A percentile compares a stretch with the other conserved stretches of the same genome.
Conservation (phyloP, 2,888 invertebrate genomes). For the Merodon equestris region DNA sequence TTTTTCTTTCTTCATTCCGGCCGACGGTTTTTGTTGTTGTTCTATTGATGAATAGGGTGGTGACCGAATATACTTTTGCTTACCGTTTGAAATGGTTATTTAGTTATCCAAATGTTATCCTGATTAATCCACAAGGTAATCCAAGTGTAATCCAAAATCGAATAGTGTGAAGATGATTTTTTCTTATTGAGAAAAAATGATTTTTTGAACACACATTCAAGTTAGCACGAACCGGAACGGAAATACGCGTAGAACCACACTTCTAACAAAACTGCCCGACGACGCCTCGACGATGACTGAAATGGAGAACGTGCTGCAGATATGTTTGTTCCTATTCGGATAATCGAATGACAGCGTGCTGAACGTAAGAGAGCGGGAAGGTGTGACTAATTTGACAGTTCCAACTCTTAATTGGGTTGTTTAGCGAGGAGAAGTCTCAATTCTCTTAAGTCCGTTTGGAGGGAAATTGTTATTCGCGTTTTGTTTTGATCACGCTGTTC, state of each 20-base stretch:
- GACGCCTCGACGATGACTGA: slow-evolving; percentile 68
- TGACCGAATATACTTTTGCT: slow-evolving; percentile 44
- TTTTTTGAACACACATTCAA: slow-evolving; percentile 39
- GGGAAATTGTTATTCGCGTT: slow-evolving; percentile 6
- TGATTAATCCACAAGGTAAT: slow-evolving; percentile 45
- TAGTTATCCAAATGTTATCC: slow-evolving; percentile 41
- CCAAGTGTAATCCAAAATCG: slow-evolving; percentile 53
- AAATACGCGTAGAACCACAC: slow-evolving; percentile 48
- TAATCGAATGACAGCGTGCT: slow-evolving; percentile 3
- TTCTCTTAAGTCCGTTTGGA: slow-evolving; percentile 32
- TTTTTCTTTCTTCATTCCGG: slow-evolving; percentile 6
- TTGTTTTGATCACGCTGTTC: slow-evolving; percentile 33
- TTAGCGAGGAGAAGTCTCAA: slow-evolving; percentile 13
- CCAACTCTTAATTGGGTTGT: neutral
- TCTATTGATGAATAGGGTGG: slow-evolving; percentile 38
- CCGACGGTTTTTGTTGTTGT: neutral
- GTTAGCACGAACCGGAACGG: slow-evolving; percentile 64
- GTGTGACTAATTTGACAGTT: no score
- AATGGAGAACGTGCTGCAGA: slow-evolving; percentile 43
- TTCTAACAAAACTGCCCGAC: slow-evolving; percentile 54
- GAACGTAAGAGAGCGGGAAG: neutral
- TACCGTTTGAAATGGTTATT: slow-evolving; percentile 35
- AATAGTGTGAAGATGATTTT: slow-evolving; percentile 13
- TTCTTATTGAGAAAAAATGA: slow-evolving; percentile 50
- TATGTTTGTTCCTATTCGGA: slow-evolving; percentile 42